phyloP scores from a whole-genome alignment of 2,113 vertebrate genomes.

The Hassar affinis region DNA sequence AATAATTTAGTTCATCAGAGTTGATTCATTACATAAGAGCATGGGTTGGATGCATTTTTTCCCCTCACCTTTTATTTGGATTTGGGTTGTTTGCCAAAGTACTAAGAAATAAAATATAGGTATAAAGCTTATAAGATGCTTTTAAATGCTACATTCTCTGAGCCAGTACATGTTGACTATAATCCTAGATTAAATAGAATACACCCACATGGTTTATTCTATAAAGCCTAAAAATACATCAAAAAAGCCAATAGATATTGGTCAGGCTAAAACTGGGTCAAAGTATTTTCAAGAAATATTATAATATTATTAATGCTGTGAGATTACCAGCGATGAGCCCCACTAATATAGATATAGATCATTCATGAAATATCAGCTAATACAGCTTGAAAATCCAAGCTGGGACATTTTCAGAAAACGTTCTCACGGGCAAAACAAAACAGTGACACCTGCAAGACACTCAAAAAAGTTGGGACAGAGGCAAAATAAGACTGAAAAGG shows the following conservation, averaged over 20 bases:
- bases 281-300: no score
- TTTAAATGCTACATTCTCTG: no score
- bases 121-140: no score
- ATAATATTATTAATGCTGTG: no score
- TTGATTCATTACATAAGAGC: background rate
- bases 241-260: background rate
- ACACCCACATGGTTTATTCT: background rate
- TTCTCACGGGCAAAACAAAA: no score
- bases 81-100: background rate
- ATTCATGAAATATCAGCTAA: background rate
- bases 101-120: no score
- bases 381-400: no score
- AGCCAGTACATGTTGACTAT: no score
- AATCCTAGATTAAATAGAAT: background rate
- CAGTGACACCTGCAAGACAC: no score
- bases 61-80: background rate
- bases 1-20: background rate
- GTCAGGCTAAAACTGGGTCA: background rate
- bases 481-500: no score
- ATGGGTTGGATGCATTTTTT: background rate
- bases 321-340: background rate
- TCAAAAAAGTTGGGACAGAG: no score
- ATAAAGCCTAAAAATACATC: background rate
- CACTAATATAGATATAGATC: background rate
- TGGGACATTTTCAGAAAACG: no score